phyloP scores from a whole-genome alignment of 2,888 invertebrate species.

The Campoplex capitator region DNA sequence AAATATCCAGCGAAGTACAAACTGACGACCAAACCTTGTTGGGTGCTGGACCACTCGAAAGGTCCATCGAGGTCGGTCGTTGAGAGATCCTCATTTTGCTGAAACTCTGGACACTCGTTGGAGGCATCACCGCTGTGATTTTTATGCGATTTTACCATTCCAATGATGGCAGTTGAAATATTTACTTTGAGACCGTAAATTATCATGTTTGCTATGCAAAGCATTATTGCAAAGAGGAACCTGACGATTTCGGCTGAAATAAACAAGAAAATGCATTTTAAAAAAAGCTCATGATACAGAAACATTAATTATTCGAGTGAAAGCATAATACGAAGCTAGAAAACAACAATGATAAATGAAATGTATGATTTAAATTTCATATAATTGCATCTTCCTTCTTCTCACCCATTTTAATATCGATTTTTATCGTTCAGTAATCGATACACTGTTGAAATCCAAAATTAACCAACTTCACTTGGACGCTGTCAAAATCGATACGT shows the following conservation, averaged over 20 bases:
- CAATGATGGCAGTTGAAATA: slow-evolving; percentile 80
- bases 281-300: not conserved
- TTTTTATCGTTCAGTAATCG: not conserved
- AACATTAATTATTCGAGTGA: not conserved
- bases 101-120: slow-evolving; percentile 76
- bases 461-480: not conserved
- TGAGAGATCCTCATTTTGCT: slow-evolving; percentile 5
- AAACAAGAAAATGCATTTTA: not conserved
- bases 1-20: slow-evolving; percentile 82
- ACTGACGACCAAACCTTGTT: slow-evolving; percentile 81
- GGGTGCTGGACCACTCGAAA: slow-evolving; percentile 78
- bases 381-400: not conserved
- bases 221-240: slow-evolving; percentile 81
- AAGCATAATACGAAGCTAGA: not conserved
- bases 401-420: slow-evolving; percentile 60
- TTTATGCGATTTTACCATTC: slow-evolving; percentile 78
- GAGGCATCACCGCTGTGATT: slow-evolving; percentile 46
- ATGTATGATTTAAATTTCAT: not conserved
- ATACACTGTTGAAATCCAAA: not conserved
- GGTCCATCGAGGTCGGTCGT: slow-evolving; percentile 77
- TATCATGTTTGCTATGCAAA: slow-evolving; percentile 83
- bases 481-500: not conserved
- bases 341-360: not conserved
- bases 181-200: slow-evolving; percentile 82
- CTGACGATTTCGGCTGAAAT: slow-evolving; percentile 76